Conservation (phyloP, 1,140 invertebrate genomes). For the Protaetia brevitarsis region DNA sequence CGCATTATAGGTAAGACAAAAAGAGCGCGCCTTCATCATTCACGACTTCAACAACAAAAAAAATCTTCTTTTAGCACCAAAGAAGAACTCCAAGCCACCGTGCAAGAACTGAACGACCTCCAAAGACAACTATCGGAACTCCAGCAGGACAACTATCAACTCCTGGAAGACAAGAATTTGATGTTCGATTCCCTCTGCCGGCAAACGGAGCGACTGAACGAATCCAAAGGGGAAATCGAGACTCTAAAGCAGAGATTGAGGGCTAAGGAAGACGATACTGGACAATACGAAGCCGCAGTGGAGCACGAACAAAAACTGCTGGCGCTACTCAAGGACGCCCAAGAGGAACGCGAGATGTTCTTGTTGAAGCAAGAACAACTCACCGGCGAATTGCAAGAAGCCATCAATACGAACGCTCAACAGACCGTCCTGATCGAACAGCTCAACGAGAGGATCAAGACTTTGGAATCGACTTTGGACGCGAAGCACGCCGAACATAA, state of each 20-base stretch:
- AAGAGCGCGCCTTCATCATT: not conserved
- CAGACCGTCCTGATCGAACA: conserved; percentile 60
- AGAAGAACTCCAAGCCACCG: conserved; percentile 90
- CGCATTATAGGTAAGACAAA: conserved; percentile 65
- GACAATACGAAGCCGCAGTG: conserved; percentile 62
- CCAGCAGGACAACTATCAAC: conserved; percentile 81
- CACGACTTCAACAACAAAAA: not conserved
- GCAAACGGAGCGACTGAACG: conserved; percentile 87
- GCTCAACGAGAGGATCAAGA: conserved; percentile 62
- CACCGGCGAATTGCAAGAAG: conserved; percentile 61
- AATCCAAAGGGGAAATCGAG: conserved; percentile 67
- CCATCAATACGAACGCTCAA: conserved; percentile 29
- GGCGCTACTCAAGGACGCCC: conserved; percentile 78
- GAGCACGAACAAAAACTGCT: conserved; percentile 82
- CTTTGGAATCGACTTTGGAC: conserved; percentile 69
- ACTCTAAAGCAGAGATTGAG: conserved; percentile 41
- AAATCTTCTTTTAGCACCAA: conserved; percentile 63
- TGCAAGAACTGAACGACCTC: conserved; percentile 87
- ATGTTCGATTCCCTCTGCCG: conserved; percentile 86
- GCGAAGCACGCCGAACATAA: conserved; percentile 68
- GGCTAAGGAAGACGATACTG: conserved; percentile 52
- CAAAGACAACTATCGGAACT: conserved; percentile 81
- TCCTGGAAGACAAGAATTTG: conserved; percentile 84
- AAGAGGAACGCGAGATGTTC: conserved; percentile 72
- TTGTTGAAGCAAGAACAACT: conserved; percentile 79